Percentiles rank a stretch among this genome's conserved stretches.
These are phyloP conservation scores for Caracal caracal DNA, from an alignment of 2,113 vertebrate genomes.

Conservation along the genomic window DNA sequence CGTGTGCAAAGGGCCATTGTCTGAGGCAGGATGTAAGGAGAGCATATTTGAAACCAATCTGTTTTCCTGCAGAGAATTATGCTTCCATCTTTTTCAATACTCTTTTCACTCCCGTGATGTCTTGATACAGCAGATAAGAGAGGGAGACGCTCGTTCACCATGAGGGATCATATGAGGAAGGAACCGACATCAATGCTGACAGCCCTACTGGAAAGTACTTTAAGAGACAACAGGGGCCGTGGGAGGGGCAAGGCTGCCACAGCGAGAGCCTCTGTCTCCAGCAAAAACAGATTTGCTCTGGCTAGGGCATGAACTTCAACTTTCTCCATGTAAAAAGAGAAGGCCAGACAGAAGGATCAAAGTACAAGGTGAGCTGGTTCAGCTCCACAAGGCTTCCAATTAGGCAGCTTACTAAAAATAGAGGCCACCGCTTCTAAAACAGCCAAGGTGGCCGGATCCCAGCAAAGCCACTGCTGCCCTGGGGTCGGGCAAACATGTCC, in stretches of 20 bases:
- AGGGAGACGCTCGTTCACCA: neutral
- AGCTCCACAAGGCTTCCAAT: neutral
- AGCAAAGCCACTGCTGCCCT: accelerated
- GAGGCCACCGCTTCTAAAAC: neutral
- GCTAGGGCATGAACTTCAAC: neutral
- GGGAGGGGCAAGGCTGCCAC: neutral
- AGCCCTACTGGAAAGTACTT: neutral
- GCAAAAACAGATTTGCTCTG: neutral
- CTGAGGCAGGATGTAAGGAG: slow-evolving; percentile 21
- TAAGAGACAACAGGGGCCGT: neutral
- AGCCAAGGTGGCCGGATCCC: neutral
- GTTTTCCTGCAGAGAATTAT: neutral
- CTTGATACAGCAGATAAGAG: slow-evolving; percentile 1
- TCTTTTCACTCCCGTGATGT: neutral
- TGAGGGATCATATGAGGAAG: neutral
- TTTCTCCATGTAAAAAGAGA: neutral
- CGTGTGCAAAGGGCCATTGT: neutral
- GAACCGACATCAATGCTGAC: neutral
- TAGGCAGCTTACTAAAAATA: slow-evolving; percentile 20
- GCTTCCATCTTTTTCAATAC: neutral
- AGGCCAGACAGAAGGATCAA: slow-evolving; percentile 1
- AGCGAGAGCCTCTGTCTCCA: neutral
- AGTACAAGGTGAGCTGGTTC: neutral
- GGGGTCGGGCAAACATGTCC: neutral
- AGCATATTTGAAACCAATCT: neutral